Percentiles rank a stretch among this genome's conserved stretches.
These are phyloP conservation scores for Euspilapteryx auroguttella DNA, from an alignment of 2,888 invertebrate genomes.

Conservation along the genomic window DNA sequence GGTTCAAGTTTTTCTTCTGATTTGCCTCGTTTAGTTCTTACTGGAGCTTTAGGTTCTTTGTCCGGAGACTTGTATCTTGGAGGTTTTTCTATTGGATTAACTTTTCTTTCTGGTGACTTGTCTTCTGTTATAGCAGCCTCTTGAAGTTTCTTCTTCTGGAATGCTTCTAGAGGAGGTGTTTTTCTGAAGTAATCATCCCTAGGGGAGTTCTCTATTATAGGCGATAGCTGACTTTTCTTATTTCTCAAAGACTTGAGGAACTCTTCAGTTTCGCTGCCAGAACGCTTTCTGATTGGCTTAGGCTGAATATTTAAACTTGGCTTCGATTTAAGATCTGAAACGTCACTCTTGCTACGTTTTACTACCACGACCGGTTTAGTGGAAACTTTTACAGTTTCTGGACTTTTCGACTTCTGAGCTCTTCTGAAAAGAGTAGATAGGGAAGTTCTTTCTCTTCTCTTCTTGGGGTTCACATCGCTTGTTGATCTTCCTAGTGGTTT, in stretches of 20 bases:
- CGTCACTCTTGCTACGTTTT: slow-evolving; percentile 67
- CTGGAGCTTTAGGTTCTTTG: slow-evolving; percentile 43
- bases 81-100: slow-evolving; percentile 48
- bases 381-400: too few species aligned
- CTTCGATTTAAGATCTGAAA: slow-evolving; percentile 63
- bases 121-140: too few species aligned
- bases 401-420: slow-evolving; percentile 53
- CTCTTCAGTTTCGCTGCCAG: slow-evolving; percentile 65
- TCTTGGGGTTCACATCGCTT: slow-evolving; percentile 56
- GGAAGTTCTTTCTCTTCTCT: slow-evolving; percentile 60
- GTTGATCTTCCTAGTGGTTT: slow-evolving; percentile 56
- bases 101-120: slow-evolving; percentile 44
- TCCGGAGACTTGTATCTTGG: slow-evolving; percentile 39
- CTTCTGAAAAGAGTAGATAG: slow-evolving; percentile 69
- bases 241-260: slow-evolving; percentile 53
- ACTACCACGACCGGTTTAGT: slow-evolving; percentile 54
- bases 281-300: slow-evolving; percentile 57
- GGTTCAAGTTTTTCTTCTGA: slow-evolving; percentile 27
- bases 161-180: slow-evolving; percentile 36
- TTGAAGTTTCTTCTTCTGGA: slow-evolving; percentile 35
- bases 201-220: slow-evolving; percentile 77
- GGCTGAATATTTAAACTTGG: slow-evolving; percentile 35
- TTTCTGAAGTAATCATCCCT: slow-evolving; percentile 69
- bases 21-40: slow-evolving; percentile 33
- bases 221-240: slow-evolving; percentile 72